Percentiles rank a stretch among this genome's conserved stretches.
Evolutionary conservation across 2,888 invertebrate species (phyloP).

Genomic region (Philaethria dido): DNA sequence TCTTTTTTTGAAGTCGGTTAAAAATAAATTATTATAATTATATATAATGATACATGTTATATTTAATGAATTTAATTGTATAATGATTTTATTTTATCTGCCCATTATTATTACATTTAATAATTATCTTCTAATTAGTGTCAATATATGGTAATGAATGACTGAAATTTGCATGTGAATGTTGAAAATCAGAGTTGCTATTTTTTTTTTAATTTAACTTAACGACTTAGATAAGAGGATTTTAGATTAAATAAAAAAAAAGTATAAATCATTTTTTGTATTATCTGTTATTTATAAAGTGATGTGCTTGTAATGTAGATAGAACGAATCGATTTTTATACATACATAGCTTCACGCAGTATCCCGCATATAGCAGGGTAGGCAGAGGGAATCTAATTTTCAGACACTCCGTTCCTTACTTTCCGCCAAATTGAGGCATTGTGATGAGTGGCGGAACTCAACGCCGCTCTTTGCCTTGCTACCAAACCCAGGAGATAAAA

Average conservation of each 20-base stretch:
- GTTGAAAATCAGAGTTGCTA: slow-evolving; percentile 4
- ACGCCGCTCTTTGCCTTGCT: too few relatives aligned
- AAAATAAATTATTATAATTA: slow-evolving; percentile 4
- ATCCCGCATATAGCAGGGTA: too few relatives aligned
- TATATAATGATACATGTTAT: slow-evolving; percentile 20
- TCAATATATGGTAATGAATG: slow-evolving; percentile 22
- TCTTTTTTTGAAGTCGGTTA: too few relatives aligned
- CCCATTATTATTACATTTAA: slow-evolving; percentile 22
- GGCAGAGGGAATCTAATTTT: too few relatives aligned
- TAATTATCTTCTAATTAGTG: slow-evolving; percentile 24
- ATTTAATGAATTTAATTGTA: slow-evolving; percentile 21
- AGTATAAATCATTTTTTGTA: not conserved
- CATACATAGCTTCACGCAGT: too few relatives aligned
- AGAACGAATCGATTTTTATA: too few relatives aligned
- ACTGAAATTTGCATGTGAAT: slow-evolving; percentile 14
- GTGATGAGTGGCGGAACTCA: too few relatives aligned
- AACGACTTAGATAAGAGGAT: slow-evolving; percentile 6
- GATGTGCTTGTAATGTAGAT: too few relatives aligned
- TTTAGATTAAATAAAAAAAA: not conserved
- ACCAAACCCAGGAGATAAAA: too few relatives aligned
- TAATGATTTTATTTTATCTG: slow-evolving; percentile 13
- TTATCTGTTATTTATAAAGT: not conserved
- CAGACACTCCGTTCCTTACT: too few relatives aligned
- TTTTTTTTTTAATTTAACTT: slow-evolving; percentile 1
- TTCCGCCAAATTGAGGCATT: too few relatives aligned